Percentiles rank a stretch among this genome's conserved stretches.
phyloP scores from a whole-genome alignment of 2,888 invertebrate species.

The Acanthosepion pharaonis region DNA sequence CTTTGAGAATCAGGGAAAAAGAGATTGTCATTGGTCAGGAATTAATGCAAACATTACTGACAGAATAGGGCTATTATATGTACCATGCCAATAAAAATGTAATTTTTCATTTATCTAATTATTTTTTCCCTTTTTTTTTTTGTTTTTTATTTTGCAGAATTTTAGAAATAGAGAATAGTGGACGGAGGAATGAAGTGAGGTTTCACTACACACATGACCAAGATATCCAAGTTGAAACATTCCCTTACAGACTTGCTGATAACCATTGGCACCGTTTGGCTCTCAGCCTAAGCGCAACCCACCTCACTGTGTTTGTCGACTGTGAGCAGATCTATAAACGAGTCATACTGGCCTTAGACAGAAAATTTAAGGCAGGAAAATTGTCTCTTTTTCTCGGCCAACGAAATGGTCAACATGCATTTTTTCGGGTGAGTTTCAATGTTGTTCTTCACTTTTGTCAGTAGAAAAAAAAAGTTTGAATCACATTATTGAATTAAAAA shows the following conservation, averaged over 20 bases:
- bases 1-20: too few species aligned
- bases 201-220: conserved; percentile 70
- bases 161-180: conserved; percentile 92
- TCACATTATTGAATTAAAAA: too few species aligned
- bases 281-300: conserved; percentile 86
- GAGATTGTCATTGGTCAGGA: too few species aligned
- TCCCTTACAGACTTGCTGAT: conserved; percentile 90
- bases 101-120: neutral
- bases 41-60: too few species aligned
- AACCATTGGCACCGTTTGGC: conserved; percentile 90
- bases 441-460: neutral
- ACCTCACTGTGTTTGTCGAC: conserved; percentile 87
- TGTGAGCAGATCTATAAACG: conserved; percentile 89
- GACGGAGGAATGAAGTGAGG: conserved; percentile 84
- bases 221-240: conserved; percentile 82
- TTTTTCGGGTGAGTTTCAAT: conserved; percentile 84
- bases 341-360: conserved; percentile 81
- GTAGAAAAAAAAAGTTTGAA: too few species aligned
- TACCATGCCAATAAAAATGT: too few species aligned
- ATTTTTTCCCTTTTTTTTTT: neutral
- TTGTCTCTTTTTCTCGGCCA: conserved; percentile 86
- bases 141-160: conserved; percentile 78
- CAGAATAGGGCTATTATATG: too few species aligned
- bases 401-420: conserved; percentile 87
- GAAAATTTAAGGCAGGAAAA: conserved; percentile 77